Evolutionary conservation across 2,797 vertebrate genomes (phyloP).

Genomic region (Dermochelys coriacea): DNA sequence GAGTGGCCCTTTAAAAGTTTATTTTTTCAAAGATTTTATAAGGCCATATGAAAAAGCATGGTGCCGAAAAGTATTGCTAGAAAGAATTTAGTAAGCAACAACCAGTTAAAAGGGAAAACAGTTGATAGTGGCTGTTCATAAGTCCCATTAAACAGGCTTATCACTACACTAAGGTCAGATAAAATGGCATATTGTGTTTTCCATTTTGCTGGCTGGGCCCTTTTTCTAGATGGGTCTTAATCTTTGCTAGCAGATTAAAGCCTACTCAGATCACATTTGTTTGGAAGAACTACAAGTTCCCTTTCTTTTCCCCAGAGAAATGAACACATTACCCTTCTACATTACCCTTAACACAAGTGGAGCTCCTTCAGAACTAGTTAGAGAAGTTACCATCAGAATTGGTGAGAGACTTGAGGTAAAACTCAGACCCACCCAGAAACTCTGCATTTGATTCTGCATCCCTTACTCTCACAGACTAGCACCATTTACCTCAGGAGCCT

Average conservation of each 20-base stretch:
- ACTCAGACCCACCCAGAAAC: not conserved
- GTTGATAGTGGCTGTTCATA: not conserved
- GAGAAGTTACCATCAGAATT: not conserved
- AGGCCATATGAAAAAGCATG: not conserved
- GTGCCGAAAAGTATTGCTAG: not conserved
- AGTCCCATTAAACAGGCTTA: not conserved
- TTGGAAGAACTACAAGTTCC: not conserved
- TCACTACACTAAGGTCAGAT: not conserved
- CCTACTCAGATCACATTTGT: not conserved
- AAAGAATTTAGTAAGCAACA: constrained; percentile 2
- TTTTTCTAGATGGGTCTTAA: not conserved
- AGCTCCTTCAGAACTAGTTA: not conserved
- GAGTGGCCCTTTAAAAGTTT: not conserved
- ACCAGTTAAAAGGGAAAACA: not conserved
- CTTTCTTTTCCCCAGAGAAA: not conserved
- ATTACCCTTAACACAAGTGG: not conserved
- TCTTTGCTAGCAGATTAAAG: not conserved
- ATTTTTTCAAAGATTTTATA: not conserved
- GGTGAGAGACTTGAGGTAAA: not conserved
- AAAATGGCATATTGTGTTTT: not conserved
- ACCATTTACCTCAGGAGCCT: not conserved
- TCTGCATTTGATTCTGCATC: not conserved
- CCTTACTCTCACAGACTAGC: not conserved
- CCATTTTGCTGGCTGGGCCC: fast-evolving
- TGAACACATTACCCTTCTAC: not conserved